Percentiles rank a stretch among this genome's conserved stretches.
Evolutionary conservation across 2,113 vertebrate species (phyloP).

Genomic region (Probosciger aterrimus): DNA sequence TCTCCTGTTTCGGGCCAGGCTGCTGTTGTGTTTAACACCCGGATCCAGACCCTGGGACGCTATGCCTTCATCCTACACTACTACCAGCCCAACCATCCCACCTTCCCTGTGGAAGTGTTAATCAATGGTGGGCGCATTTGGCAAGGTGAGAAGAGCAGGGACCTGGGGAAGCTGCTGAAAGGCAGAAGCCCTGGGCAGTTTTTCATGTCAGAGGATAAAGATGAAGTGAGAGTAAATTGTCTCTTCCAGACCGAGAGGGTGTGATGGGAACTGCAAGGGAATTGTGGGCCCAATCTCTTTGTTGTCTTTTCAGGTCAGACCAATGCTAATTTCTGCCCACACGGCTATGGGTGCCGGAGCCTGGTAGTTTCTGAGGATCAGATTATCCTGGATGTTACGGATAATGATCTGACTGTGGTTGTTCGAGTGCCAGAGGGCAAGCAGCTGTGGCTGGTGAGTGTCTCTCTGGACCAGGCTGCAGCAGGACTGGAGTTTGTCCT

Average conservation of each 20-base stretch:
- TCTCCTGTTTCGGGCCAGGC: conserved; percentile 77
- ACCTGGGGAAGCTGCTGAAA: background rate
- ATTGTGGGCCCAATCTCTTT: accelerated
- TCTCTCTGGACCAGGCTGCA: background rate
- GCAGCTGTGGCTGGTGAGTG: conserved; percentile 90
- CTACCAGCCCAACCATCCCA: conserved; percentile 88
- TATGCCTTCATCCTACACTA: conserved; percentile 92
- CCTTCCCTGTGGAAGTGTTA: conserved; percentile 84
- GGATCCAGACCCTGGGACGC: conserved; percentile 83
- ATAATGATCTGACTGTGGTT: conserved; percentile 84
- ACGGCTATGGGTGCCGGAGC: conserved; percentile 88
- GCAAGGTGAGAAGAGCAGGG: conserved; percentile 80
- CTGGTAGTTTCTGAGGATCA: conserved; percentile 86
- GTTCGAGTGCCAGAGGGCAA: conserved; percentile 84
- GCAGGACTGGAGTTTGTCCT: background rate
- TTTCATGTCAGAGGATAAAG: background rate
- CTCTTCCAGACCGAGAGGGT: background rate
- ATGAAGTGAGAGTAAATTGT: accelerated
- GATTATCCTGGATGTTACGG: conserved; percentile 87
- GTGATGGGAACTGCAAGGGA: background rate
- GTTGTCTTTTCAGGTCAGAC: conserved; percentile 78
- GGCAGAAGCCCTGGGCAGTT: background rate
- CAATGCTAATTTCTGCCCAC: conserved; percentile 90
- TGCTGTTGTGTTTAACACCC: conserved; percentile 80
- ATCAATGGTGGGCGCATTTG: conserved; percentile 87